Evolutionary conservation across 2,797 vertebrate genomes (phyloP), one percentile per base, ranked within the genome.

Genomic region (Tangara arthus): DNA sequence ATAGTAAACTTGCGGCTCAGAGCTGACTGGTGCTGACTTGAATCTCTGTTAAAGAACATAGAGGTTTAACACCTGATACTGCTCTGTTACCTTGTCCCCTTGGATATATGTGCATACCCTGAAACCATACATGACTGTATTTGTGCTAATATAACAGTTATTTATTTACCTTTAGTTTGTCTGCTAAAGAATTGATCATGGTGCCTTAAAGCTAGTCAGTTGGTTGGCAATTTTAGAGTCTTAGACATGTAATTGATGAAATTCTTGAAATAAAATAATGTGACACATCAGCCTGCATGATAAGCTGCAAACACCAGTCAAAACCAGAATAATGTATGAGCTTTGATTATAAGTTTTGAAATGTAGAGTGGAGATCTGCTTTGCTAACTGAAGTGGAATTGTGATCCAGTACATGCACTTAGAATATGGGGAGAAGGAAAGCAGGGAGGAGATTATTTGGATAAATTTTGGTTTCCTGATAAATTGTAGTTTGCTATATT

Each of bases 91-190:
- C 11, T 26, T 61, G 7, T 55, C 32, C 21, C 14, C 21, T 15
- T n/a, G 3, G 3, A 34, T 55, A 15, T 5, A 3, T 1, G 0
- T 3, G 1, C 16, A 0, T 53, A 39, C 12, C n/a, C 66, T 34
- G 68, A 55, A 92, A 47, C 8, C 11, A 3, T 46, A 22, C 8
- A 2, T 63, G 11, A 42, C 32, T 35, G 3, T 76, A 24, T 63
- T 42, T 71, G 6, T 76, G 52, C 22, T 73, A 44, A 9, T 57
- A 1, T 7, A 68, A 55, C 5, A 42, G 15, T 50, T 39, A 30
- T 7, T 61, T 71, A 23, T 64, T 85, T 80, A 20, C 30, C 19
- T 77, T 65, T 32, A 27, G 5, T 21, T 82, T 46, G 18, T 75
- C 17, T 78, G 6, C 50, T 71, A 13, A 90, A 46, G 34, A 66